Base-by-base conservation (phyloP, 2,888 invertebrate genomes). In the Mactromeris polynyma region DNA sequence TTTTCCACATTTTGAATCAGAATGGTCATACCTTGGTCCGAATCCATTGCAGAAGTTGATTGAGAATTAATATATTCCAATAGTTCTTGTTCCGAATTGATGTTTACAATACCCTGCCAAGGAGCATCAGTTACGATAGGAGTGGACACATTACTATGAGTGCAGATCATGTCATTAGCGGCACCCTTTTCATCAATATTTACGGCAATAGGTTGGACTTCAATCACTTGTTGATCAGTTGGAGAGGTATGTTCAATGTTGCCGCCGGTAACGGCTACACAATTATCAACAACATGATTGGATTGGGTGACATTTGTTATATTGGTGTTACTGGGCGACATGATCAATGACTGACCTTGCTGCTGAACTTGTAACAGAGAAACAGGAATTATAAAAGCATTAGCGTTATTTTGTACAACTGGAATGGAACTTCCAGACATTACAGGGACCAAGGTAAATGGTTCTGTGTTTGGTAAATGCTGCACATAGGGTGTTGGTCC, bases 61-160 rank as follows among this genome's bases (percentile, higher is more conserved):
- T 91, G 87, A 4, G 89, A 83, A 79, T 89, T 89, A 36, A 91
- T 91, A 33, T 85, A 91, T 42, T 91, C 87, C n/a, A 87, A 64
- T 46, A 91, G 64, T 46, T 91, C 91, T 78, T 91, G 91, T 38
- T 91, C 91, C 31, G 91, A 91, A 58, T 91, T 91, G 33, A 91
- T 91, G 42, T 91, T 91, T 6, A 91, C 82, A 7, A 91, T 89
- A 4, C 91, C 91, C 38, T 91, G 91, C 91, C 91, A 91, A 0
- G 87, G 82, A 1, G 91, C 87, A 69, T 91, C 91, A 36, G 91
- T 83, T 21, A 90, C 88, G 33, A 88, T 87, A 1, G 90, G 87
- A 2, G 88, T 90, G 58, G 87, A 64, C 21, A 64, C 31, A 11
- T 83, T 80, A 33, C 73, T 84, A 19, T 77, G 83, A 21, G 81